Percentiles rank a stretch among this genome's conserved stretches.
Evolutionary conservation across 2,888 invertebrate genomes (phyloP).

Genomic region (Ypsolopha scabrella): DNA sequence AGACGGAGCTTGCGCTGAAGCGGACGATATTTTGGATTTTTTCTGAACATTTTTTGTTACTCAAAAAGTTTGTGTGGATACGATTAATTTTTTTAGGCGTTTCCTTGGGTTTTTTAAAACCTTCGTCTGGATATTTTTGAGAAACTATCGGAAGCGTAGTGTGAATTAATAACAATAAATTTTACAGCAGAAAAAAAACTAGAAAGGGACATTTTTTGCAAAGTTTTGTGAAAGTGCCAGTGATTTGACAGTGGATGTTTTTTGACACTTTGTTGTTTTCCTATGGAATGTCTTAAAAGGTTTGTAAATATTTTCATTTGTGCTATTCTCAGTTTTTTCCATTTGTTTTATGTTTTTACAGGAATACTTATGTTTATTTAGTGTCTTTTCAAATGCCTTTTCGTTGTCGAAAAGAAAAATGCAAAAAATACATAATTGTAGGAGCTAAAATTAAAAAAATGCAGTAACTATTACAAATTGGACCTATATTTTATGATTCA

Average conservation of each 20-base stretch:
- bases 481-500: too few species aligned
- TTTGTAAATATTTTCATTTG: not conserved
- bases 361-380: too few species aligned
- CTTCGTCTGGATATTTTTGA: too few species aligned
- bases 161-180: not conserved
- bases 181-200: not conserved
- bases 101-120: not conserved
- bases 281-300: conserved; percentile 1
- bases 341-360: not conserved
- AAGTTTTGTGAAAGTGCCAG: not conserved
- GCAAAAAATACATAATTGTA: too few species aligned
- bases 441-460: too few species aligned
- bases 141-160: not conserved
- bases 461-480: too few species aligned
- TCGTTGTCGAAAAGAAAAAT: too few species aligned
- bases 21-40: conserved; percentile 14
- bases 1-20: conserved; percentile 12
- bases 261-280: not conserved
- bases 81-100: not conserved
- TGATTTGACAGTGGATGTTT: not conserved
- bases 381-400: too few species aligned
- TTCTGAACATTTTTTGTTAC: not conserved
- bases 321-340: not conserved
- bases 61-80: not conserved
- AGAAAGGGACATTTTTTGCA: not conserved